phyloP scores from a whole-genome alignment of 2,113 vertebrate species.

The Muntiacus muntjak region DNA sequence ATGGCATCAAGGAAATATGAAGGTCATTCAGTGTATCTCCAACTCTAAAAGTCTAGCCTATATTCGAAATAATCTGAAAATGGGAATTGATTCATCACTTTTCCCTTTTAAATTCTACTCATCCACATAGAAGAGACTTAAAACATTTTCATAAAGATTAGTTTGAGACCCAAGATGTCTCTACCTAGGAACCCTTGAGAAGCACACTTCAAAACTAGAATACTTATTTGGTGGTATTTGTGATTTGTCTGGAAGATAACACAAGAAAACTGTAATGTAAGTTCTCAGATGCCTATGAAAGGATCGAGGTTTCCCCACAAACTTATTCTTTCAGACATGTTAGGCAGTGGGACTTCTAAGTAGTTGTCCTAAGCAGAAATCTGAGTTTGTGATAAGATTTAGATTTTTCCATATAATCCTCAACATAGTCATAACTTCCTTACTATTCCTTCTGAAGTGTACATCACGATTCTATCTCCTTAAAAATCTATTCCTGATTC shows the following conservation, averaged over 20 bases:
- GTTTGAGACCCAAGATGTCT: constrained; percentile 16
- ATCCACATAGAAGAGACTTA: constrained; percentile 40
- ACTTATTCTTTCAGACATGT: background rate
- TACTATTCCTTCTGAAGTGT: background rate
- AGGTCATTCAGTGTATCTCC: background rate
- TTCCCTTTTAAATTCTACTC: constrained; percentile 60
- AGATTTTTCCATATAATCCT: background rate
- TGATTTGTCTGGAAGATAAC: background rate
- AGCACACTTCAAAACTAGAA: constrained; percentile 5
- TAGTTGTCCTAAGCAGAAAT: background rate
- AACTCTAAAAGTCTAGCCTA: constrained; percentile 47
- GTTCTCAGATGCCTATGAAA: background rate
- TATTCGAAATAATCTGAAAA: constrained; percentile 67
- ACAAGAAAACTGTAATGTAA: background rate
- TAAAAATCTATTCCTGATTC: background rate
- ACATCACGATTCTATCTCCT: background rate
- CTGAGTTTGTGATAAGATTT: background rate
- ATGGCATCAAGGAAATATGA: constrained; percentile 67
- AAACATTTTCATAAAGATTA: constrained; percentile 54
- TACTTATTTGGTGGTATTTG: background rate
- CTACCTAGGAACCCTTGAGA: constrained; percentile 29
- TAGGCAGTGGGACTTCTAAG: background rate
- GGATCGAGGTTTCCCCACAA: background rate
- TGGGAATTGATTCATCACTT: constrained; percentile 72
- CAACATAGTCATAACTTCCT: background rate